A percentile compares a stretch with the other conserved stretches of the same genome.
phyloP scores from a whole-genome alignment of 2,888 invertebrate genomes.

The Clanis bilineata region DNA sequence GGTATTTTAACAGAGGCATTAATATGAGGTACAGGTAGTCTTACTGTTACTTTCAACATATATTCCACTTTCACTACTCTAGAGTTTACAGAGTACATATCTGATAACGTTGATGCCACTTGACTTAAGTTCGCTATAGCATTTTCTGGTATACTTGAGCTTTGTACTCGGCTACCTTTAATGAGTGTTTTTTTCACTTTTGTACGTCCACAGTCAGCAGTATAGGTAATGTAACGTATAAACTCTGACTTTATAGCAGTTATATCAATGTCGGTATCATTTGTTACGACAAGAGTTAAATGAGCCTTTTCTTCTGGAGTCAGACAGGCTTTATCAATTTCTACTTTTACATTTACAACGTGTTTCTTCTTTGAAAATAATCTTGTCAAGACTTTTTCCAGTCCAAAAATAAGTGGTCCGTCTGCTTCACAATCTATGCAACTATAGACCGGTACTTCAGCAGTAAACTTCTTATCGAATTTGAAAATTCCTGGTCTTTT shows the following conservation, averaged over 20 bases:
- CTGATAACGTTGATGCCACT: slow-evolving; percentile 25
- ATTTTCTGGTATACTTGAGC: slow-evolving; percentile 26
- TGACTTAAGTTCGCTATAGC: slow-evolving; percentile 24
- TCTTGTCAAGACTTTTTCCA: slow-evolving; percentile 30
- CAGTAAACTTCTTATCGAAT: slow-evolving; percentile 24
- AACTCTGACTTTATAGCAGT: slow-evolving; percentile 29
- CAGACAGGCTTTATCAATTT: slow-evolving; percentile 25
- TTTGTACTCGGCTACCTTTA: slow-evolving; percentile 22
- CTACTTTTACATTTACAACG: slow-evolving; percentile 27
- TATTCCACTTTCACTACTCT: slow-evolving; percentile 33
- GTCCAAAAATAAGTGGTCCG: slow-evolving; percentile 24
- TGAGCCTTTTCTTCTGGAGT: slow-evolving; percentile 24
- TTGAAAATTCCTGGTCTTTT: slow-evolving; percentile 29
- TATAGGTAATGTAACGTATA: slow-evolving; percentile 25
- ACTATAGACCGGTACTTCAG: slow-evolving; percentile 29
- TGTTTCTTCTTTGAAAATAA: slow-evolving; percentile 29
- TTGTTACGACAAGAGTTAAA: slow-evolving; percentile 25
- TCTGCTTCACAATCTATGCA: slow-evolving; percentile 22
- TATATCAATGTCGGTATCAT: slow-evolving; percentile 28
- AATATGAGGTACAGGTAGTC: slow-evolving; percentile 35
- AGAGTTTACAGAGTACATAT: slow-evolving; percentile 34
- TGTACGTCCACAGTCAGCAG: slow-evolving; percentile 24
- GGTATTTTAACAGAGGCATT: slow-evolving; percentile 34
- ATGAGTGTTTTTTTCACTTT: slow-evolving; percentile 15
- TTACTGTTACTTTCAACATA: slow-evolving; percentile 31